Conservation (phyloP, 2,113 vertebrate species). For the Galemys pyrenaicus region DNA sequence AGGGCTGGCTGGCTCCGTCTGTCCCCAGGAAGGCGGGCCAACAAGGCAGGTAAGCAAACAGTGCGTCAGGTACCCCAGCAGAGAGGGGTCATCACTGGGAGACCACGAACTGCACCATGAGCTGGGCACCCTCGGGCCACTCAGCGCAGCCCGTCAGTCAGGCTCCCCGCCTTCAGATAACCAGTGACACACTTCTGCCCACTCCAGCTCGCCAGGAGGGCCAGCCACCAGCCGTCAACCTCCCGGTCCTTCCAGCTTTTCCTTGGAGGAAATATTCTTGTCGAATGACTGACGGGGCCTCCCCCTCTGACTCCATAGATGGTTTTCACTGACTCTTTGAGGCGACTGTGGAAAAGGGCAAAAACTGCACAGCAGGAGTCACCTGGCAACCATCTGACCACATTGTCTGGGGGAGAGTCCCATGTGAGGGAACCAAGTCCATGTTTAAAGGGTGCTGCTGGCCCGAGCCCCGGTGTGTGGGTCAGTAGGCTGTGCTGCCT, state of each 20-base stretch:
- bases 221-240: not conserved
- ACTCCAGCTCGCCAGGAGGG: not conserved
- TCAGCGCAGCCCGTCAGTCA: not conserved
- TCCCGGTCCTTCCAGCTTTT: not conserved
- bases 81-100: not conserved
- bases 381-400: not conserved
- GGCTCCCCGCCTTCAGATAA: not conserved
- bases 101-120: not conserved
- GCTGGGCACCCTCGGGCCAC: not conserved
- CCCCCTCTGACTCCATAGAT: not conserved
- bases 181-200: rapidly evolving
- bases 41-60: not conserved
- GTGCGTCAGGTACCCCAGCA: not conserved
- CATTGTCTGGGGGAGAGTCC: not conserved
- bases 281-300: not conserved
- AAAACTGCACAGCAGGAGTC: not conserved
- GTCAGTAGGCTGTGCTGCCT: not conserved
- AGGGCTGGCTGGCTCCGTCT: not conserved
- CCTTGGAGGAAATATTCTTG: not conserved
- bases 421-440: not conserved
- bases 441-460: not conserved
- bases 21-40: not conserved
- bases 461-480: not conserved
- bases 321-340: not conserved
- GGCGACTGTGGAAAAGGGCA: not conserved